These are phyloP conservation scores for Ispidina lecontei DNA, from an alignment of 2,797 vertebrate species.

Conservation along the genomic window DNA sequence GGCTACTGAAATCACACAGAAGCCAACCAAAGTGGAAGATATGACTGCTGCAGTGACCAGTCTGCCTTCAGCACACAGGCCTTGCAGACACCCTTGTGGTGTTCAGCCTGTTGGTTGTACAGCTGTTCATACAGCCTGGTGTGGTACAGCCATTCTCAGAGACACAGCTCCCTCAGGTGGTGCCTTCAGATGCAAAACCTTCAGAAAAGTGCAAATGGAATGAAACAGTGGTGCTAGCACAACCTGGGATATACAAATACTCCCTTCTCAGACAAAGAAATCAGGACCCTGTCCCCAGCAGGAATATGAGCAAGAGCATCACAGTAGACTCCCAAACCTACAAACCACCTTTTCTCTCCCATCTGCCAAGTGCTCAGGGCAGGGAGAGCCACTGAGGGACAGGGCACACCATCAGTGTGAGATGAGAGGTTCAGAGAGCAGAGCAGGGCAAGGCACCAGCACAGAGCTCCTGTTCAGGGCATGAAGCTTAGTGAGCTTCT, in stretches of 20 bases:
- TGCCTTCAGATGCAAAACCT: background rate
- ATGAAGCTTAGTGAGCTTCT: background rate
- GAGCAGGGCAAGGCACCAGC: background rate
- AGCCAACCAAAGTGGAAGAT: background rate
- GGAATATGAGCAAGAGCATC: background rate
- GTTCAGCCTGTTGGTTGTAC: background rate
- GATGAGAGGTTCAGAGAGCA: background rate
- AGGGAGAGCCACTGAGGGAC: background rate
- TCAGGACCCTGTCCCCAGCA: background rate
- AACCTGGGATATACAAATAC: background rate
- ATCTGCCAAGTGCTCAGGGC: background rate
- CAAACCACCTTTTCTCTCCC: background rate
- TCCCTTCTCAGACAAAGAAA: background rate
- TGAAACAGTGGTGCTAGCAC: background rate
- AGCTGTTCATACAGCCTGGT: background rate
- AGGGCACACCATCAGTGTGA: background rate
- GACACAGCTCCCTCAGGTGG: slow-evolving; percentile 59
- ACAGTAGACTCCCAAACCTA: background rate
- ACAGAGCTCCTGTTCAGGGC: background rate
- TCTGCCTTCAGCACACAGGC: accelerated
- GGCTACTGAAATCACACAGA: background rate
- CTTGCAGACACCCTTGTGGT: accelerated
- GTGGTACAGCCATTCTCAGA: background rate
- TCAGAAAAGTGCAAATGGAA: background rate
- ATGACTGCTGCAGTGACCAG: accelerated